Evolutionary conservation across 2,113 vertebrate species (phyloP), one percentile per base, ranked within the genome.

Genomic region (Megatriorchis doriae): DNA sequence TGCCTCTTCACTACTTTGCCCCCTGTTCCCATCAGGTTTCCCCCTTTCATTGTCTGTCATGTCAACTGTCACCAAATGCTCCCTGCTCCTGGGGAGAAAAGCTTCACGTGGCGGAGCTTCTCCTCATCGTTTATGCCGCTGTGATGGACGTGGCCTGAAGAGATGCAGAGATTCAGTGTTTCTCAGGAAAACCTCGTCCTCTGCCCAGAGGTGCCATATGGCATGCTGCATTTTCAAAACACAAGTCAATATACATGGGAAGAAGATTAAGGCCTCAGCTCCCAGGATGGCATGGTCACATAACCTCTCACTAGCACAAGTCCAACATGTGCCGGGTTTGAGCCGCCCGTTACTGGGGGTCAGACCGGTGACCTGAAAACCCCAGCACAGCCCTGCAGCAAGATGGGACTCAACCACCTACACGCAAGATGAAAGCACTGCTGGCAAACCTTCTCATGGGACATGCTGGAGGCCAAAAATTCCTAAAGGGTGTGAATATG

Each of bases 271-370:
- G 27, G 36, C 15, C 40, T 23, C 48, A 29, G 38, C 20, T 61
- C 40, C 32, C 0, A 0, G 43, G 53, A 31, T 2, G 21, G 26
- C 2, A 0, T 6, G 21, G 29, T 14, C 65, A 42, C 34, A 11
- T 11, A 40, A 61, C 26, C 45, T 32, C 56, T 55, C 62, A 48
- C 25, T 5, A 61, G 25, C 45, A 29, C 15, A 17, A 2, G 16
- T 16, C 52, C 65, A 23, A 3, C 3, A 0, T 1, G 19, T 34
- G 66, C 45, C 1, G 1, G 27, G 27, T 43, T 34, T 7, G 59
- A 43, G 56, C 50, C 29, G 38, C 65, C 40, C 6, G 1, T 36
- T 11, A 10, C 36, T 6, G 21, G 40, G 32, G n/a, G 20, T 38
- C 74, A 36, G 20, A 19, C 3, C 3, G 1, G 42, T 42, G 77